Base-by-base conservation (phyloP, 2,888 invertebrate genomes). In the Apodemia zela region DNA sequence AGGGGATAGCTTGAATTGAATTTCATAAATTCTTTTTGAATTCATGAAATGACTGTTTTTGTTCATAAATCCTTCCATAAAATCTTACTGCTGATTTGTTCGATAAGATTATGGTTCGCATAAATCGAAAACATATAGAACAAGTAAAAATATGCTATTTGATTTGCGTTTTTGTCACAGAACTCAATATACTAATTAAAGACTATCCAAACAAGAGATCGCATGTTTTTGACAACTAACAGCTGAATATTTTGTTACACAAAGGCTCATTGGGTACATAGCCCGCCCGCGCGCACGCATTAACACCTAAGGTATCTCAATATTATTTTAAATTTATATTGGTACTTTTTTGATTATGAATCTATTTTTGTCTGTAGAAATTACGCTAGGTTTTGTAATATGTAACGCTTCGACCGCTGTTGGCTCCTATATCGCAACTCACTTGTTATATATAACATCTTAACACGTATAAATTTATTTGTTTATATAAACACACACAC, bases 291-390 rank as follows among this genome's bases (percentile, higher is more conserved):
- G 81, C 84, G 80, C 82, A 78, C 80, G 75, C 79, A 73, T 82
- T 84, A 81, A 72, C 70, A 89, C 86, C 89, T 90, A 89, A 87
- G 81, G 87, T 89, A 87, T 87, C 81, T 81, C 78, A 79, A 76
- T 81, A 81, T 84, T 68, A 75, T 84, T 85, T 84, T 82, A 86
- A 84, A 88, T 88, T 89, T 91, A 92, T 91, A 89, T 94, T 95
- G 95, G 95, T 95, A 95, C 95, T 92, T 95, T 57, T 94, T 94
- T 93, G 93, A 93, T 93, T 93, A 93, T 92, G 91, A 90, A 86
- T 88, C 92, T 93, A 93, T 93, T 68, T 89, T 86, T 85, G 89
- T 90, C 82, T 80, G 89, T 93, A 93, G 91, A 92, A 92, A 92
- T 92, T 93, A 93, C 90, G 81, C 92, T 93, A 92, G 83, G 81